Evolutionary conservation across 2,113 vertebrate genomes (phyloP), one percentile per base, ranked within the genome.

Genomic region (Centropus unirufus): DNA sequence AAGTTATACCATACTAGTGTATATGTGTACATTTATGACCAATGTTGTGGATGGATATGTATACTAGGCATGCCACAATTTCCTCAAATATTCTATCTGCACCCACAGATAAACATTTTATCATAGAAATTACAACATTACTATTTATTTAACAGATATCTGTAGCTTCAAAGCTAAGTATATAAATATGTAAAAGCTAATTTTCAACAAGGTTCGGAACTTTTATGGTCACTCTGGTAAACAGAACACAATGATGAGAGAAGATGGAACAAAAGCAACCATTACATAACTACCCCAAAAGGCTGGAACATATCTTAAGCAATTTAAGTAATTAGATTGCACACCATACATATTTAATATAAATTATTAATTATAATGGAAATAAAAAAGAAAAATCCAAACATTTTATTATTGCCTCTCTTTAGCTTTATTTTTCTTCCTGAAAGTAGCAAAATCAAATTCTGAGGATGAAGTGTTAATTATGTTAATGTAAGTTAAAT

Each of bases 271-370:
- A 62, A 9, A 69, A 81, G 8, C 19, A 83, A 63, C 6, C 2
- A 17, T 83, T 87, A 52, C 20, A 54, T 46, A 83, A 84, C 15
- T 83, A 80, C 27, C 30, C 22, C 57, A 52, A 57, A 90, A 90
- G 6, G 8, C 47, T 94, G 36, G n/a, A 95, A 92, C 7, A 8
- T 44, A 49, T 82, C 80, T 87, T 88, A 16, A 81, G 15, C 32
- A 78, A 94, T 93, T 83, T 83, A 87, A 69, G 58, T 88, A 95
- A 96, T 92, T 81, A 77, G 18, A 83, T 17, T 87, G 29, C 14
- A 83, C 27, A 59, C 12, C 61, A 73, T 67, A 63, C 5, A 8
- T 36, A 63, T 44, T 63, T 34, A 88, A 55, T 46, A 88, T 19
- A 92, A 92, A 87, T 87, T 77, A 20, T 80, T 93, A 82, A 89